phyloP scores from a whole-genome alignment of 2,113 vertebrate species.

The Phylloscopus whistleri region DNA sequence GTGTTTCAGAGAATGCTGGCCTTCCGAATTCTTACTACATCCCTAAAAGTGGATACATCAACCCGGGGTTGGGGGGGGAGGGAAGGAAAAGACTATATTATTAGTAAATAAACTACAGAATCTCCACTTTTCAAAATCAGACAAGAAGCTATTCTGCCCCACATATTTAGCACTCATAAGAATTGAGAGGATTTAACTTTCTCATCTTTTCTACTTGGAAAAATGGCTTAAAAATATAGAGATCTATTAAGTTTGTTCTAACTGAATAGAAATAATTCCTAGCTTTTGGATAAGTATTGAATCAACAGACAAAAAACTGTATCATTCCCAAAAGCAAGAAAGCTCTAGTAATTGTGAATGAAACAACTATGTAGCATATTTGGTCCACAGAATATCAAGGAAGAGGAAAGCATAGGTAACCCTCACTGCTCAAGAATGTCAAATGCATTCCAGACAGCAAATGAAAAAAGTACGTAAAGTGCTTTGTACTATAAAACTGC shows the following conservation, averaged over 20 bases:
- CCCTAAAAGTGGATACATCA: constrained; percentile 70
- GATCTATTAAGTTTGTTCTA: not conserved
- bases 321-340: not conserved
- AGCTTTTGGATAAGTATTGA: not conserved
- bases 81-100: not conserved
- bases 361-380: not conserved
- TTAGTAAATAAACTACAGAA: not conserved
- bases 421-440: not conserved
- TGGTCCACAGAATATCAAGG: not conserved
- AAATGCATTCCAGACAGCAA: not conserved
- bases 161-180: not conserved
- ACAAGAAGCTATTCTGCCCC: not conserved
- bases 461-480: not conserved
- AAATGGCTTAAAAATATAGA: not conserved
- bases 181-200: not conserved
- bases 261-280: not conserved
- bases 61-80: not conserved
- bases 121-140: not conserved
- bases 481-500: not conserved
- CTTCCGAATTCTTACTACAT: constrained; percentile 86
- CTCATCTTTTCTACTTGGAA: not conserved
- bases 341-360: not conserved
- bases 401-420: not conserved
- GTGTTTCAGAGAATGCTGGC: constrained; percentile 89
- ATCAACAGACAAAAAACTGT: not conserved